phyloP scores from a whole-genome alignment of 2,888 invertebrate species.

The Theodoxus fluviatilis region DNA sequence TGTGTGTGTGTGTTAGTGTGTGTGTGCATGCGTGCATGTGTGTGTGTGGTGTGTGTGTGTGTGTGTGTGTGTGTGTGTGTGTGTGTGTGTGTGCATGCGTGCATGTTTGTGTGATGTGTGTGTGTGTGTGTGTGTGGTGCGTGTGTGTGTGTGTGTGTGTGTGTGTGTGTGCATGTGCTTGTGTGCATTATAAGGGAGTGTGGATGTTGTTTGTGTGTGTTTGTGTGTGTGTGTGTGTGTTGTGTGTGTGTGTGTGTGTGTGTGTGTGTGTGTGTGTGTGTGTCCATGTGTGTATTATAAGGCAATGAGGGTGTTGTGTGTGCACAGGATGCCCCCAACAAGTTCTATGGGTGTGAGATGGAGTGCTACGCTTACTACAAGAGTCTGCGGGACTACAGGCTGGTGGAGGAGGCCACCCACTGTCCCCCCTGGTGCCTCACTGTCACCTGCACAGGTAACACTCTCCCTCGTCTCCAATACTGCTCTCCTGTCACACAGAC shows the following conservation, averaged over 20 bases:
- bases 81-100: background rate
- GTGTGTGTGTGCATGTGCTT: background rate
- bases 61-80: too few species aligned
- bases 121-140: background rate
- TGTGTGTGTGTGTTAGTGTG: too few species aligned
- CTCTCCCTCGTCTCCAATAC: too few species aligned
- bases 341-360: constrained; percentile 61
- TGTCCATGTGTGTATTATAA: background rate
- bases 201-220: background rate
- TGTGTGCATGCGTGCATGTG: too few species aligned
- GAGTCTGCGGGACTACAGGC: constrained; percentile 61
- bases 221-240: background rate
- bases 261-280: background rate
- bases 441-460: constrained; percentile 55
- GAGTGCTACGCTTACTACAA: constrained; percentile 64
- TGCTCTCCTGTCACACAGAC: too few species aligned
- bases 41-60: too few species aligned
- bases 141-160: background rate
- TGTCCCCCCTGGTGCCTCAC: constrained; percentile 64
- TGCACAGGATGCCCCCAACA: constrained; percentile 57
- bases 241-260: background rate
- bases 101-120: background rate
- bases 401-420: constrained; percentile 60
- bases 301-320: too few species aligned
- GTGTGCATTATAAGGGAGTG: background rate